Evolutionary conservation across 1,140 invertebrate genomes (phyloP).

Genomic region (Ditylenchus dipsaci): DNA sequence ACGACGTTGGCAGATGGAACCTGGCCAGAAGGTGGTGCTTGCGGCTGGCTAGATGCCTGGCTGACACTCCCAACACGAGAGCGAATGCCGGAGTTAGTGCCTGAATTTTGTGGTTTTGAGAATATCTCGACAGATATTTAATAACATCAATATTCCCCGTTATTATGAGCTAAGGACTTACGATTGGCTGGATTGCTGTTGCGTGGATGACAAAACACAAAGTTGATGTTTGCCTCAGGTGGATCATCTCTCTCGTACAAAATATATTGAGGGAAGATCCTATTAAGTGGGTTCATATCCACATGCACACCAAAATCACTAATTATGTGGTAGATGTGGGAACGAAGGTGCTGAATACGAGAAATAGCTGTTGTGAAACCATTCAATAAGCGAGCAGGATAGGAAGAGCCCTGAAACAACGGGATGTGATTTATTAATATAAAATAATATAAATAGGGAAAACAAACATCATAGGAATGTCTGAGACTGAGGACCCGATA

Average conservation of each 20-base stretch:
- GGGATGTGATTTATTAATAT: background rate
- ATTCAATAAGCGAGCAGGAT: slow-evolving; percentile 17
- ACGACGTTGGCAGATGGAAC: background rate
- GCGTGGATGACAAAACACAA: slow-evolving; percentile 8
- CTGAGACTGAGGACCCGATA: slow-evolving; percentile 3
- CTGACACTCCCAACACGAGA: background rate
- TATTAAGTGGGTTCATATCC: slow-evolving; percentile 10
- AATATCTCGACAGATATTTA: background rate
- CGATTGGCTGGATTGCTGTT: background rate
- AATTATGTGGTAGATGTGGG: slow-evolving; percentile 5
- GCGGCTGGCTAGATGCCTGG: background rate
- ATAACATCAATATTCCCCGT: no score
- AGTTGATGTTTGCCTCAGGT: slow-evolving; percentile 10
- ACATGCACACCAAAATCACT: slow-evolving; percentile 12
- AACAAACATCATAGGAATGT: slow-evolving; percentile 5
- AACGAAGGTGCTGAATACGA: slow-evolving; percentile 11
- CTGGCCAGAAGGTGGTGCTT: background rate
- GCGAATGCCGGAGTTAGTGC: background rate
- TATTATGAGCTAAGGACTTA: no score
- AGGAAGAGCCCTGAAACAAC: slow-evolving; percentile 8
- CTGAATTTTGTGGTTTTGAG: background rate
- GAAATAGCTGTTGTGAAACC: slow-evolving; percentile 8
- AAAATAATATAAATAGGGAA: background rate
- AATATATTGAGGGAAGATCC: slow-evolving; percentile 7
- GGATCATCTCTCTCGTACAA: slow-evolving; percentile 9